Evolutionary conservation across 2,797 vertebrate species (phyloP).

Genomic region (Cyclopterus lumpus): DNA sequence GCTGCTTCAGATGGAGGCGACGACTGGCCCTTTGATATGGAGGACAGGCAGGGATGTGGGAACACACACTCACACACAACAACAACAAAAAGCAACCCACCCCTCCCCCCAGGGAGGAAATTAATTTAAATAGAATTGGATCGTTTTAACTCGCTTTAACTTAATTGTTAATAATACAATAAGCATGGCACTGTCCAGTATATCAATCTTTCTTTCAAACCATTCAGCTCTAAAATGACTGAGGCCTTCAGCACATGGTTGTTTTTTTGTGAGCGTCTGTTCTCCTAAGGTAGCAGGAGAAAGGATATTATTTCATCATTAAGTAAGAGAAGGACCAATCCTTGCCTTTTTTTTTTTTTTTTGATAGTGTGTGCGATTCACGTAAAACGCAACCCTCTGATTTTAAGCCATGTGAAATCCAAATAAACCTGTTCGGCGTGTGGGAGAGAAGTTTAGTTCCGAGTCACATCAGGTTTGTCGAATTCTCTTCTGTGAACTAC

Average conservation of each 20-base stretch:
- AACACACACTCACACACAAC: constrained; percentile 44
- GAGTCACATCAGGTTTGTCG: constrained; percentile 35
- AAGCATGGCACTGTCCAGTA: not conserved
- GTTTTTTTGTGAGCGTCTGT: too few species aligned
- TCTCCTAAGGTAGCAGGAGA: too few species aligned
- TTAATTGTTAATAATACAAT: too few species aligned
- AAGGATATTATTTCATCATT: not conserved
- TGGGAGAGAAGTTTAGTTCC: constrained; percentile 21
- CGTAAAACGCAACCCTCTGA: accelerated
- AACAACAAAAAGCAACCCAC: constrained; percentile 17
- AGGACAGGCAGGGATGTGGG: constrained; percentile 66
- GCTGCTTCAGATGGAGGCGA: constrained; percentile 67
- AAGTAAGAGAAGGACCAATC: not conserved
- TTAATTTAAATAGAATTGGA: not conserved
- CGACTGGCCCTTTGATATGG: constrained; percentile 81
- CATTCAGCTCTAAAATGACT: not conserved
- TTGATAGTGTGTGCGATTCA: not conserved
- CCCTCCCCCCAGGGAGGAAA: not conserved
- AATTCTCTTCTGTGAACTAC: constrained; percentile 53
- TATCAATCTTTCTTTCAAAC: not conserved
- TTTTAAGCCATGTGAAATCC: not conserved
- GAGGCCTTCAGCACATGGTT: not conserved
- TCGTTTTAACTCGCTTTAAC: not conserved
- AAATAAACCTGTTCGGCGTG: constrained; percentile 3
- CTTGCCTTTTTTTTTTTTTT: too few species aligned